These are phyloP conservation scores for Lasioglossum marginatum DNA, from an alignment of 2,888 invertebrate species.

Conservation along the genomic window DNA sequence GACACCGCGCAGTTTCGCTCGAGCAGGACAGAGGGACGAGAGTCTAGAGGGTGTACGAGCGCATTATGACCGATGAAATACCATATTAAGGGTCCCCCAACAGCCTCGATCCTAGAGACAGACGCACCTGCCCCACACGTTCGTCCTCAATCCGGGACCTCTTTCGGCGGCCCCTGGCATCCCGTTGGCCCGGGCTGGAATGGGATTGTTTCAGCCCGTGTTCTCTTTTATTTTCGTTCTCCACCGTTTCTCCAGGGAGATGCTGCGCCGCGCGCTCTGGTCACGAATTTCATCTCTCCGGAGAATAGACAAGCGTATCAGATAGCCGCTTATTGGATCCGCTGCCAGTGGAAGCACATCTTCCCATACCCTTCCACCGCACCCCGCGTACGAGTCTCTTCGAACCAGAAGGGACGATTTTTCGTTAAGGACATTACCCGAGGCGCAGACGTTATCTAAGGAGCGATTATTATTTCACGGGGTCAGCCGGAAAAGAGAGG, in stretches of 20 bases:
- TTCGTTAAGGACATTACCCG: constrained; percentile 73
- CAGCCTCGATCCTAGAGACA: constrained; percentile 57
- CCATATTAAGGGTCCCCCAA: constrained; percentile 74
- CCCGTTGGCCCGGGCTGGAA: constrained; percentile 30
- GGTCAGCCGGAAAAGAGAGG: neutral
- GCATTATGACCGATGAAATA: constrained; percentile 79
- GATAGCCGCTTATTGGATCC: constrained; percentile 76
- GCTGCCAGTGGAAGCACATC: constrained; percentile 42
- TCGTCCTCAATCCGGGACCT: constrained; percentile 56
- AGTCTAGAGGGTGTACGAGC: constrained; percentile 24
- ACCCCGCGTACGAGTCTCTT: neutral
- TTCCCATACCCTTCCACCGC: constrained; percentile 13
- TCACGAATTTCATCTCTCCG: constrained; percentile 74
- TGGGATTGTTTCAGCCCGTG: constrained; percentile 65
- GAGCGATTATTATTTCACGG: constrained; percentile 35
- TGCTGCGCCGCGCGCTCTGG: constrained; percentile 36
- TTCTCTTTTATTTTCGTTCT: constrained; percentile 28
- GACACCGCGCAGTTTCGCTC: constrained; percentile 36
- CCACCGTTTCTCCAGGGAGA: neutral
- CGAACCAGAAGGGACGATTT: constrained; percentile 51
- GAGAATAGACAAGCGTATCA: constrained; percentile 73
- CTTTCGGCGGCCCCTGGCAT: constrained; percentile 30
- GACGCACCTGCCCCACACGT: constrained; percentile 72
- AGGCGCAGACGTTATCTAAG: constrained; percentile 17
- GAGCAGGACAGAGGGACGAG: constrained; percentile 45